Conservation (phyloP, 37 sponge, comb jelly and placozoan species). For the Eunapius fragilis region DNA sequence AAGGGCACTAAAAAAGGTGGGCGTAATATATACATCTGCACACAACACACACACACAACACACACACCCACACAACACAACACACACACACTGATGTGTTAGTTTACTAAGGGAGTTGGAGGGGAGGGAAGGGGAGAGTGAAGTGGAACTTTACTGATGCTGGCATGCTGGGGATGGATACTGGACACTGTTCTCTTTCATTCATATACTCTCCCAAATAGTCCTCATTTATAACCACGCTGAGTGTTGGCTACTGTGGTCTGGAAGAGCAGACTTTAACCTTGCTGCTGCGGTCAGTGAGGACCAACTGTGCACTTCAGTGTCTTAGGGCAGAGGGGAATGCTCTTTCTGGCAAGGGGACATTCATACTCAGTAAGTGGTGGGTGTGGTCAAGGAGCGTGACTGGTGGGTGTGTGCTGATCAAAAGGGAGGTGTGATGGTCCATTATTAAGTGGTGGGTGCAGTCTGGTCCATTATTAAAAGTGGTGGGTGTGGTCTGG, state of each 20-base stretch:
- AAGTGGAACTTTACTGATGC: too few relatives aligned
- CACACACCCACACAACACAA: too few relatives aligned
- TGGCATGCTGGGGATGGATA: too few relatives aligned
- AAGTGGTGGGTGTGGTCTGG: too few relatives aligned
- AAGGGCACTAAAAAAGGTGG: slow-evolving; percentile 81
- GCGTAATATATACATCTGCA: neutral
- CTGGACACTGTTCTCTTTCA: too few relatives aligned
- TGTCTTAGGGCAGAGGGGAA: slow-evolving; percentile 80
- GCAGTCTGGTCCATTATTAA: too few relatives aligned
- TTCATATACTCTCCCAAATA: slow-evolving; percentile 13
- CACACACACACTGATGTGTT: neutral
- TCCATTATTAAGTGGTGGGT: too few relatives aligned
- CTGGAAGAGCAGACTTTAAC: slow-evolving; percentile 85
- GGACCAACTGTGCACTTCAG: slow-evolving; percentile 84
- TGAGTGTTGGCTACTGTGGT: slow-evolving; percentile 80
- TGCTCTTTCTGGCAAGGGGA: slow-evolving; percentile 80
- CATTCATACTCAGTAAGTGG: slow-evolving; percentile 87
- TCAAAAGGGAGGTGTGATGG: too few relatives aligned
- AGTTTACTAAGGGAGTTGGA: neutral
- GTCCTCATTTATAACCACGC: slow-evolving; percentile 72
- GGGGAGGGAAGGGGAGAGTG: neutral
- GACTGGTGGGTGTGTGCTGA: too few relatives aligned
- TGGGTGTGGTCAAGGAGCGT: too few relatives aligned
- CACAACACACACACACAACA: too few relatives aligned
- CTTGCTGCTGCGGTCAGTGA: slow-evolving; percentile 70